These are phyloP conservation scores for Chaetogeoica ovagalla DNA, from an alignment of 2,888 invertebrate species.

Conservation along the genomic window DNA sequence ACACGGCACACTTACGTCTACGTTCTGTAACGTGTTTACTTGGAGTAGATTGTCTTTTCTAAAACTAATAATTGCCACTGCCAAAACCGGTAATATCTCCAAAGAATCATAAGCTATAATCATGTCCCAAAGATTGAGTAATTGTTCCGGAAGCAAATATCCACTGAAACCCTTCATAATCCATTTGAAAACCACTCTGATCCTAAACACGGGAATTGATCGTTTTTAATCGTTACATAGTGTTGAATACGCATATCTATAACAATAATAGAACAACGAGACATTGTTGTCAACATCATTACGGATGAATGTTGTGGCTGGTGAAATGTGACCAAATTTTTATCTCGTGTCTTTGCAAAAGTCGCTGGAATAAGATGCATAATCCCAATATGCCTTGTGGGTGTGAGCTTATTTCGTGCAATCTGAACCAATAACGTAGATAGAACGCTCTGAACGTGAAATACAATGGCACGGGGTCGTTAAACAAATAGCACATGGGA, in stretches of 20 bases:
- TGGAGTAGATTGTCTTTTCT: slow-evolving; percentile 82
- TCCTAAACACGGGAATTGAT: slow-evolving; percentile 62
- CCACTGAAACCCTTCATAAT: slow-evolving; percentile 95
- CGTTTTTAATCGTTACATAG: too few relatives aligned
- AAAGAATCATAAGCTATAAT: slow-evolving; percentile 89
- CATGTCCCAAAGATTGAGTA: slow-evolving; percentile 90
- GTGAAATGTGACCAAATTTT: slow-evolving; percentile 89
- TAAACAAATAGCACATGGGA: slow-evolving; percentile 90
- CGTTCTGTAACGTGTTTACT: slow-evolving; percentile 73
- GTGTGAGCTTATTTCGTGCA: slow-evolving; percentile 90
- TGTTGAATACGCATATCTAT: too few relatives aligned
- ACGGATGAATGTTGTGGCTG: slow-evolving; percentile 88
- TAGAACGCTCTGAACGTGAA: slow-evolving; percentile 90
- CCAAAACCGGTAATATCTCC: slow-evolving; percentile 84
- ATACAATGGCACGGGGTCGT: slow-evolving; percentile 84
- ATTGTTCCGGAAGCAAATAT: slow-evolving; percentile 87
- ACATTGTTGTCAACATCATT: slow-evolving; percentile 61
- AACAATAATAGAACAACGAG: too few relatives aligned
- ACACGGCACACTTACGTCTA: slow-evolving; percentile 64
- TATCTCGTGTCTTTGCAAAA: slow-evolving; percentile 88
- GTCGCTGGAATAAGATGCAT: slow-evolving; percentile 84
- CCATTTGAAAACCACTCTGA: slow-evolving; percentile 94
- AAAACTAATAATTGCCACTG: slow-evolving; percentile 81
- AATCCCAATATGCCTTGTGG: slow-evolving; percentile 90
- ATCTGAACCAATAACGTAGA: slow-evolving; percentile 84